A percentile compares a stretch with the other conserved stretches of the same genome.
Evolutionary conservation across 2,797 vertebrate species (phyloP).

Genomic region (Cheirogaleus major): DNA sequence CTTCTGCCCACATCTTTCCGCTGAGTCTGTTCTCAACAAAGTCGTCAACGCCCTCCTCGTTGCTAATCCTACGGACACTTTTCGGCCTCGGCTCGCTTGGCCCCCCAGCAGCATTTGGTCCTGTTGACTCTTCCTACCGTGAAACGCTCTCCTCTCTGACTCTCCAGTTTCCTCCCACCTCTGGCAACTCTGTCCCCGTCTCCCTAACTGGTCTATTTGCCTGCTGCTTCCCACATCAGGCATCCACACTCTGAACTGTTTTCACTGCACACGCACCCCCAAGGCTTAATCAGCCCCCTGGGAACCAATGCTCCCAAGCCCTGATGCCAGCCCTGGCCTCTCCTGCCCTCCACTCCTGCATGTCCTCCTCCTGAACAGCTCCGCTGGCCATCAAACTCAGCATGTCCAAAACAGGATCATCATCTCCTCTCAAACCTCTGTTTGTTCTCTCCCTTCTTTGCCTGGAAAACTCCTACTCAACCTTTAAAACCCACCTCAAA

Average conservation of each 20-base stretch:
- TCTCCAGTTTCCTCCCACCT: background rate
- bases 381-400: background rate
- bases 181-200: background rate
- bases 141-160: background rate
- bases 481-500: constrained; percentile 36
- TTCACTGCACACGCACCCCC: background rate
- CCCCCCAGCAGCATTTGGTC: background rate
- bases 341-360: background rate
- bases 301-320: background rate
- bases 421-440: background rate
- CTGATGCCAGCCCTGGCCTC: background rate
- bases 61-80: background rate
- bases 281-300: background rate
- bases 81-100: background rate
- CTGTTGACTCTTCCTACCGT: background rate
- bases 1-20: constrained; percentile 50
- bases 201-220: background rate
- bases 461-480: constrained; percentile 38
- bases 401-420: background rate
- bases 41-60: background rate
- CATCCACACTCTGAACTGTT: background rate
- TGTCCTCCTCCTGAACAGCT: background rate
- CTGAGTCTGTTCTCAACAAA: constrained; percentile 48
- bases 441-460: background rate
- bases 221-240: background rate